Evolutionary conservation across 1,140 invertebrate genomes (phyloP).

Genomic region (Chrysoperla carnea): DNA sequence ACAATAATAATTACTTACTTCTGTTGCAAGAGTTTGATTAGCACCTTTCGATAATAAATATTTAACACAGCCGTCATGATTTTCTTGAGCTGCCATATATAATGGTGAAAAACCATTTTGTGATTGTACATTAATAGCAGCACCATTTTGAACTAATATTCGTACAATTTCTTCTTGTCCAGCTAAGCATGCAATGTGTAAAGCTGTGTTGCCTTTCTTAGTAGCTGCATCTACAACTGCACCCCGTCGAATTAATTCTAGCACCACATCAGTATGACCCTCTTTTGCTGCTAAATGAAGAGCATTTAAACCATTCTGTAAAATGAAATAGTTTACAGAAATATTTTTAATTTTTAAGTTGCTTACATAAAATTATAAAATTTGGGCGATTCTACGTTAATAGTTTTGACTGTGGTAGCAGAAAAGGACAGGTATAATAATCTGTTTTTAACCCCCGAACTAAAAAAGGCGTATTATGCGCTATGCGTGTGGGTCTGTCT

Average conservation of each 20-base stretch:
- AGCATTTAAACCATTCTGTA: constrained; percentile 92
- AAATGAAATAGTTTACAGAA: constrained; percentile 16
- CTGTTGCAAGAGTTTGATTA: constrained; percentile 90
- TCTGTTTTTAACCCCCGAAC: no score
- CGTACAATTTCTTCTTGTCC: constrained; percentile 91
- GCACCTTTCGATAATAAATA: constrained; percentile 85
- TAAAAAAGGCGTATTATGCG: no score
- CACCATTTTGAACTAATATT: constrained; percentile 72
- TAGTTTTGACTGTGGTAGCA: no score
- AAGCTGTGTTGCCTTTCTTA: constrained; percentile 99
- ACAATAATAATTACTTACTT: constrained; percentile 39
- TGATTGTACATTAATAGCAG: constrained; percentile 91
- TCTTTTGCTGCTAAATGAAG: constrained; percentile 96
- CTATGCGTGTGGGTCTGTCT: no score
- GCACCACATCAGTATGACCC: constrained; percentile 88
- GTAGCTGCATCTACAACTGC: constrained; percentile 92
- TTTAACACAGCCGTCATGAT: constrained; percentile 87
- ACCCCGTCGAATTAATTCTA: constrained; percentile 75
- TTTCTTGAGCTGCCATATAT: constrained; percentile 99
- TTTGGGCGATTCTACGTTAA: no score
- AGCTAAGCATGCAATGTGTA: constrained; percentile 96
- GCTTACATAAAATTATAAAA: no score
- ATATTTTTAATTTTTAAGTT: no score
- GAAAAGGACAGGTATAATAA: no score
- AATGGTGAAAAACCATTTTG: constrained; percentile 96